Evolutionary conservation across 2,888 invertebrate genomes (phyloP).

Genomic region (Belgica antarctica): DNA sequence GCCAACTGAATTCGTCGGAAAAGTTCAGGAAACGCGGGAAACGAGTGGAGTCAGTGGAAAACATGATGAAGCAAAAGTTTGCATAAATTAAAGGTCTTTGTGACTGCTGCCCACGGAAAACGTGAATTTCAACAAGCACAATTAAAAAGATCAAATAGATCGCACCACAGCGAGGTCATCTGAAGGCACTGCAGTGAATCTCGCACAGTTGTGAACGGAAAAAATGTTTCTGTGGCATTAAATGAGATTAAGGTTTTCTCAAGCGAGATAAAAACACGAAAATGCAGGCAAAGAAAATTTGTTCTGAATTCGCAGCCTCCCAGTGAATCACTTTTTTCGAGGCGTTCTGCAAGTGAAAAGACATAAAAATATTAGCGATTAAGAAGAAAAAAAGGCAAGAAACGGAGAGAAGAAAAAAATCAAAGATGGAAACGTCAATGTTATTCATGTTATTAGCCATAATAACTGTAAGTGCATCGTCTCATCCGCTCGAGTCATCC

Average conservation of each 20-base stretch:
- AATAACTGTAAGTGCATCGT: slow-evolving; percentile 36
- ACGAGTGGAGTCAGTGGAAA: not conserved
- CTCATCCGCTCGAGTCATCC: slow-evolving; percentile 22
- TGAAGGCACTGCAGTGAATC: not conserved
- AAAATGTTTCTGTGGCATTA: not conserved
- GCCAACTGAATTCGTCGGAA: not conserved
- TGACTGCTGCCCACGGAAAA: not conserved
- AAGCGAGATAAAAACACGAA: not conserved
- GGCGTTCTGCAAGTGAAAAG: not conserved
- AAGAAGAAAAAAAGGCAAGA: not conserved
- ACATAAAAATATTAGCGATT: not conserved
- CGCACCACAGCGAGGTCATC: not conserved
- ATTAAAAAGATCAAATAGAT: not conserved
- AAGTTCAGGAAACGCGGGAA: not conserved
- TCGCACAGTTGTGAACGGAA: not conserved
- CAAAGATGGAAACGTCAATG: slow-evolving; percentile 29
- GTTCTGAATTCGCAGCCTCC: not conserved
- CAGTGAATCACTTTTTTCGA: not conserved
- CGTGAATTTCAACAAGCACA: not conserved
- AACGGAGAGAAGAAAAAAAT: slow-evolving; percentile 1
- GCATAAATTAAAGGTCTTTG: not conserved
- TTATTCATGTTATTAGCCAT: not conserved
- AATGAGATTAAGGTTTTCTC: not conserved
- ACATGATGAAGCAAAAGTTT: not conserved
- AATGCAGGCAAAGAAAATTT: not conserved